Evolutionary conservation across 92 coral and sea anemone genomes (phyloP).

Genomic region (Porites rus): DNA sequence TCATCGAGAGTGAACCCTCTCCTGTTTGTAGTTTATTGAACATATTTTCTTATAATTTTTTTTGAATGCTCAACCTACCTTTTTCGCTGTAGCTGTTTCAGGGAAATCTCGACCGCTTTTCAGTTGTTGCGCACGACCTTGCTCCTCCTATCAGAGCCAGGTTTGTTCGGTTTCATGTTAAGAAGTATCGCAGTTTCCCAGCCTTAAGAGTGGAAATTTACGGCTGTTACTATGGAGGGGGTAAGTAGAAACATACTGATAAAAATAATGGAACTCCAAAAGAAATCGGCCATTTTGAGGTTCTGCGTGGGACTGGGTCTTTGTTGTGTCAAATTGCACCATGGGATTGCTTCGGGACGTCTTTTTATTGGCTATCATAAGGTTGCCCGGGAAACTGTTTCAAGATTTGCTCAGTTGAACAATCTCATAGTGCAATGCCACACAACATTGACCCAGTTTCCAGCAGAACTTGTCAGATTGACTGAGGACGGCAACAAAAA

Average conservation of each 20-base stretch:
- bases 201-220: conserved; percentile 86
- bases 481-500: too few species aligned
- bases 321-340: too few species aligned
- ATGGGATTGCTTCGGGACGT: too few species aligned
- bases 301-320: too few species aligned
- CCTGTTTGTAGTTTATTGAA: not conserved
- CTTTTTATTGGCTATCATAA: too few species aligned
- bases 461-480: too few species aligned
- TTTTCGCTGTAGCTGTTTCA: conserved; percentile 56
- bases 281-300: too few species aligned
- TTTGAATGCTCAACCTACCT: not conserved
- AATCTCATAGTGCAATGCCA: too few species aligned
- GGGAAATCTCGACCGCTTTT: conserved; percentile 77
- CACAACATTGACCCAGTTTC: too few species aligned
- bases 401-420: too few species aligned
- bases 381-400: too few species aligned
- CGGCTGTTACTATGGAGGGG: conserved; percentile 82
- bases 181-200: conserved; percentile 54
- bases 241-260: conserved; percentile 18
- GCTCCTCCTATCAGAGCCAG: conserved; percentile 75
- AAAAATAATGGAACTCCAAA: not conserved
- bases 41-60: not conserved
- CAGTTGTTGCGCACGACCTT: conserved; percentile 65
- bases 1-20: too few species aligned
- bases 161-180: conserved; percentile 69